Base-by-base conservation (phyloP, 2,113 vertebrate species). In the Cyprinus carpio region DNA sequence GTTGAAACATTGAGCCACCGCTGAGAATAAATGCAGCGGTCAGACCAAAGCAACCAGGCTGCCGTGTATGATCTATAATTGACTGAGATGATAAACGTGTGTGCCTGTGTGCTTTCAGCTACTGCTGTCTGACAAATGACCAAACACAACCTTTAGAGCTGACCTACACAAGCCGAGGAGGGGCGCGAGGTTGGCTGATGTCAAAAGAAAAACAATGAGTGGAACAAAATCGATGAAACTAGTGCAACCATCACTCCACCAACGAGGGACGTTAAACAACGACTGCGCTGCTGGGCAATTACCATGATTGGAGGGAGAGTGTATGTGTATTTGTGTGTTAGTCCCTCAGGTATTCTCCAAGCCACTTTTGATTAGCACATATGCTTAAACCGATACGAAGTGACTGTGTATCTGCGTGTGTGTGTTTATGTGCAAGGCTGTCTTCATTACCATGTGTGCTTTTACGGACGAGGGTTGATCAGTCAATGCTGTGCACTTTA, bases 401-500 rank as follows among this genome's bases (percentile, higher is more conserved):
- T 5, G 51, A 15, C 31, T 90, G 91, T 37, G 74, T 67, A 34
- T 25, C 83, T 27, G 87, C 84, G 87, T 85, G 76, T 83, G 85
- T 62, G 62, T 43, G 84, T 27, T 88, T 86, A 89, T 76, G 46
- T 74, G 37, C 64, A 54, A n/a, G 82, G 90, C 92, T 93, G 91
- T 88, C 94, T 95, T 97, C 96, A 96, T 98, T 96, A 96, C 94
- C 93, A 97, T 97, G 96, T 95, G 95, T 94, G 96, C 92, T 97
- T 96, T 96, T 96, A 97, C 96, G 95, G 96, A 95, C 91, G 93
- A 90, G 94, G 94, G 94, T 93, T 93, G 95, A 95, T 92, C 93
- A 94, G 95, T 97, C 97, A 93, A 96, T 98, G 96, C 92, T 91
- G 93, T 95, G 94, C 94, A 96, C 96, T 98, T 99, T 97, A 98